These are phyloP conservation scores for Ceratitis capitata DNA, from an alignment of 1,140 invertebrate species.

Conservation along the genomic window DNA sequence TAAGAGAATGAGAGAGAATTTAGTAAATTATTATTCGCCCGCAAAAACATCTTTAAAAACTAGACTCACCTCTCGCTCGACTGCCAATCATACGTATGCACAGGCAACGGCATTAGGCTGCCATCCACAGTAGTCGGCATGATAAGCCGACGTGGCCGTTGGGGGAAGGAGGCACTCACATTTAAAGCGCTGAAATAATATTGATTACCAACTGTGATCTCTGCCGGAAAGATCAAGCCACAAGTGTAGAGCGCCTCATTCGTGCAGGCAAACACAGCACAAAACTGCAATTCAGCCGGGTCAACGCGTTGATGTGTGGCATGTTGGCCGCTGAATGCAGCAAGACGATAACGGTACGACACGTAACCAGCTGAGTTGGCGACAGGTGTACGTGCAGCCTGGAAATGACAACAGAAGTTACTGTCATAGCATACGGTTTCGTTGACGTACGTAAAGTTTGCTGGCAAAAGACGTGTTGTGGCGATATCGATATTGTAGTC, in stretches of 20 bases:
- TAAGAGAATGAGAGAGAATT: too few species aligned
- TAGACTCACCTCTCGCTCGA: slow-evolving; percentile 48
- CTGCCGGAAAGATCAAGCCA: slow-evolving; percentile 51
- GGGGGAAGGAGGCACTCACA: slow-evolving; percentile 50
- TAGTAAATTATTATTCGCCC: slow-evolving; percentile 5
- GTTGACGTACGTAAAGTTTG: slow-evolving; percentile 40
- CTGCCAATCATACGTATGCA: slow-evolving; percentile 47
- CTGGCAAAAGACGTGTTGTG: slow-evolving; percentile 43
- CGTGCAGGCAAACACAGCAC: slow-evolving; percentile 65
- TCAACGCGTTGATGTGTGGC: slow-evolving; percentile 52
- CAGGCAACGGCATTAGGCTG: slow-evolving; percentile 51
- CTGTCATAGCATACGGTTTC: slow-evolving; percentile 30
- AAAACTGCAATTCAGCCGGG: slow-evolving; percentile 61
- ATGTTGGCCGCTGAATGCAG: slow-evolving; percentile 59
- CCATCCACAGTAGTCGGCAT: slow-evolving; percentile 59
- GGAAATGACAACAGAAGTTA: slow-evolving; percentile 43
- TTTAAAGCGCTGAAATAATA: slow-evolving; percentile 49
- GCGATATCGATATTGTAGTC: slow-evolving; percentile 59
- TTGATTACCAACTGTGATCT: slow-evolving; percentile 44
- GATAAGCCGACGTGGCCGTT: slow-evolving; percentile 51
- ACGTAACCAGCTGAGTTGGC: neutral
- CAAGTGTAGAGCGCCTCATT: slow-evolving; percentile 52
- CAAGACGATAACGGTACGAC: slow-evolving; percentile 62
- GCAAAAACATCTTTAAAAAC: neutral
- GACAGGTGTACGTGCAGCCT: slow-evolving; percentile 39